Evolutionary conservation across 2,888 invertebrate species (phyloP).

Genomic region (Philopedon plagiatum): DNA sequence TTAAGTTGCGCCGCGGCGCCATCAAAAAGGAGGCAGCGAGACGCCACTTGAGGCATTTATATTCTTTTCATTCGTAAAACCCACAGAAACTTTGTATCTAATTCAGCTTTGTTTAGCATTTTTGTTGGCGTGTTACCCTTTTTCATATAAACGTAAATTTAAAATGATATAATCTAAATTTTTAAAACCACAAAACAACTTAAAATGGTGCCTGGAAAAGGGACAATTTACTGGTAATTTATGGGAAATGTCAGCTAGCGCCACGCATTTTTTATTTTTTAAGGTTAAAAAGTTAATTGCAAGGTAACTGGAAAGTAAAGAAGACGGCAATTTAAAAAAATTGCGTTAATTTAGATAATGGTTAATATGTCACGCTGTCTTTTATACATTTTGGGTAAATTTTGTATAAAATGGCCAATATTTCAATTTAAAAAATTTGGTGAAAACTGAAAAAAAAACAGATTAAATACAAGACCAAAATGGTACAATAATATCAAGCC

Average conservation of each 20-base stretch:
- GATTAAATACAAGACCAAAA: too few relatives aligned
- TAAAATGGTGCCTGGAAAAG: constrained; percentile 4
- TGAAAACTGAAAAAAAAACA: too few relatives aligned
- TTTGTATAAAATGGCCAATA: too few relatives aligned
- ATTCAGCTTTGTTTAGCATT: constrained; percentile 43
- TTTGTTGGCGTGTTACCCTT: constrained; percentile 31
- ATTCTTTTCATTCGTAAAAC: constrained; percentile 48
- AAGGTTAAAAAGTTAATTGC: neutral
- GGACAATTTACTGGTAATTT: constrained; percentile 25
- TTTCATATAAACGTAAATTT: constrained; percentile 31
- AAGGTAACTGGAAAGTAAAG: neutral
- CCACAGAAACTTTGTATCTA: constrained; percentile 41
- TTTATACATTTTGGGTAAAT: too few relatives aligned
- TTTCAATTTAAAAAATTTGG: too few relatives aligned
- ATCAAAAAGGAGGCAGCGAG: constrained; percentile 58
- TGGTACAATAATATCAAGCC: too few relatives aligned
- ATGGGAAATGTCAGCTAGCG: constrained; percentile 18
- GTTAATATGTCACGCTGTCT: too few relatives aligned
- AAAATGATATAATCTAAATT: constrained; percentile 30
- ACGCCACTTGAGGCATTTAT: constrained; percentile 60
- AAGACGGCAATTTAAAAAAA: neutral
- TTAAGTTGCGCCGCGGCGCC: constrained; percentile 62
- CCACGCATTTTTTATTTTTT: constrained; percentile 8
- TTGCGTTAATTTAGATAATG: neutral
- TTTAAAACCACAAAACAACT: constrained; percentile 25